Evolutionary conservation across 2,113 vertebrate species (phyloP).

Genomic region (Atlantisia rogersi): DNA sequence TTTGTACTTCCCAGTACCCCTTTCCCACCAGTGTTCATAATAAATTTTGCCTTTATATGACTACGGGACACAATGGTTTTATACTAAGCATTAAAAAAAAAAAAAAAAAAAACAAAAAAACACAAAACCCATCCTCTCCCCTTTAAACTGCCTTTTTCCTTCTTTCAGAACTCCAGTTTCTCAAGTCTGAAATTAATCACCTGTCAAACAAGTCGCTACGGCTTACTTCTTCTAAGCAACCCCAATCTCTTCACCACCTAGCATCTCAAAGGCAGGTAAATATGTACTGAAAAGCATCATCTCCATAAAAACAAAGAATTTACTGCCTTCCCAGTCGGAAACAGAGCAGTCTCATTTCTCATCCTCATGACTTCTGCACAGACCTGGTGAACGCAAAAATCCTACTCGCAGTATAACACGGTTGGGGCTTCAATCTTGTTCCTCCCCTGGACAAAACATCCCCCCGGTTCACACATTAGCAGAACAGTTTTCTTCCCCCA

Average conservation of each 20-base stretch:
- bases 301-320: background rate
- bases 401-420: background rate
- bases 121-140: background rate
- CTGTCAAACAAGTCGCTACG: background rate
- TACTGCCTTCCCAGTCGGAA: background rate
- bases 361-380: background rate
- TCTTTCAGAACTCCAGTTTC: background rate
- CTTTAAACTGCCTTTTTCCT: background rate
- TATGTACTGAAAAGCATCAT: background rate
- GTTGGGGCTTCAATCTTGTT: background rate
- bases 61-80: background rate
- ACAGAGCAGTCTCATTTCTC: background rate
- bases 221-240: background rate
- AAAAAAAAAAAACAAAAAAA: no score
- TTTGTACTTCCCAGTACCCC: background rate
- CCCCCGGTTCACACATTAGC: background rate
- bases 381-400: background rate
- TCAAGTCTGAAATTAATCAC: slow-evolving; percentile 19
- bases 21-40: background rate
- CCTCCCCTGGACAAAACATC: background rate
- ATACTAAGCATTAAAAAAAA: background rate
- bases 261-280: background rate
- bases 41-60: background rate
- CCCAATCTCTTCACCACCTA: background rate
- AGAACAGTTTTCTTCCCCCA: background rate